A percentile compares a stretch with the other conserved stretches of the same genome.
Conservation (phyloP, 2,113 vertebrate genomes). For the Asarcornis scutulata region DNA sequence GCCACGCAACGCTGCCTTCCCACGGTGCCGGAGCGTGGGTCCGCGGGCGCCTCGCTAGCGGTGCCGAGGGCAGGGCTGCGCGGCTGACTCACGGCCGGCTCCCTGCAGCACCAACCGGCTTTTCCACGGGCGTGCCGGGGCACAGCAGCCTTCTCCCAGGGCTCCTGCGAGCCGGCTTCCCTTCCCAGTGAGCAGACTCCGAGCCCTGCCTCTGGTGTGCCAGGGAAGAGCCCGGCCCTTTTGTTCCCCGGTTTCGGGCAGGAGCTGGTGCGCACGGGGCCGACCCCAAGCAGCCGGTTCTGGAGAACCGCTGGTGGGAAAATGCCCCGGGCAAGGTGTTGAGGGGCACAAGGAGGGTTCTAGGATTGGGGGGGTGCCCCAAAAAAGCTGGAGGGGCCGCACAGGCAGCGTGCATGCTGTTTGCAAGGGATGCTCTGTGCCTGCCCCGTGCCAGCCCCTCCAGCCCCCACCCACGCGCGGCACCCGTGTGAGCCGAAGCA, state of each 20-base stretch:
- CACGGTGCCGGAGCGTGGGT: not conserved
- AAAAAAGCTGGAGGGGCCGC: not conserved
- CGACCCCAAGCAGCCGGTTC: not conserved
- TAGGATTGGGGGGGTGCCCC: accelerated
- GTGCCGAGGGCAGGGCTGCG: not conserved
- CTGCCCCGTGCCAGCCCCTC: not conserved
- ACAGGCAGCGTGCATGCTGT: accelerated
- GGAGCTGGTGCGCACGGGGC: not conserved
- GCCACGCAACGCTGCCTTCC: not conserved
- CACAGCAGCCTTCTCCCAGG: constrained; percentile 5
- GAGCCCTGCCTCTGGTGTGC: not conserved
- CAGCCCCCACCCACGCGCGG: not conserved
- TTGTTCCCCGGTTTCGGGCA: not conserved
- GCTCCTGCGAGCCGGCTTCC: not conserved
- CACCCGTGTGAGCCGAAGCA: not conserved
- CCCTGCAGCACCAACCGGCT: constrained; percentile 7
- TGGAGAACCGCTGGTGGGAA: not conserved
- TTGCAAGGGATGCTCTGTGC: not conserved
- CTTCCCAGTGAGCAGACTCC: not conserved
- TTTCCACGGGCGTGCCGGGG: constrained; percentile 25
- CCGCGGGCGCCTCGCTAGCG: not conserved
- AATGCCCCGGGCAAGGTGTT: not conserved
- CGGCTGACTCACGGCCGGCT: constrained; percentile 18
- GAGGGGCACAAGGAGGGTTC: not conserved
- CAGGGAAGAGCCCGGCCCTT: not conserved